Evolutionary conservation across 2,797 vertebrate species (phyloP), one percentile per base, ranked within the genome.

Genomic region (Denticeps clupeoides): DNA sequence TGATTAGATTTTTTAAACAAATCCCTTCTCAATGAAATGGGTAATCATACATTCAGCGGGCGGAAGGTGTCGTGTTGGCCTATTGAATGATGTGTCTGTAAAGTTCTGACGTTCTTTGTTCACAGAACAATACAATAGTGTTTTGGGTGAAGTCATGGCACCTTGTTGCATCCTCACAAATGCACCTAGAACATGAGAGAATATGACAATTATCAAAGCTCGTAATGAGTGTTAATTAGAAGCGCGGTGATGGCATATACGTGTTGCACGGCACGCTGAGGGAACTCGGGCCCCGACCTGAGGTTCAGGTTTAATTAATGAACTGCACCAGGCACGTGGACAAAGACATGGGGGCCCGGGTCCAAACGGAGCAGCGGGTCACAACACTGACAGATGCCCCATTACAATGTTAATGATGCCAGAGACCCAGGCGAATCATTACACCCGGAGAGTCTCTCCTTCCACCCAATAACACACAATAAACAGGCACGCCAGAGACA

Each of bases 331-430:
- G 54, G 45, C 60, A 31, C 49, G 16, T 63, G 55, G 59, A 60
- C 51, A 56, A 40, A 31, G 49, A 62, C 60, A 44, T n/a, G 4
- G 59, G n/a, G 54, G 62, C 54, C 59, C 58, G 49, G 50, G 63
- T 55, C 63, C 60, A 59, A 64, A 53, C 55, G 50, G 63, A 73
- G n/a, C 72, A 69, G 65, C 67, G 70, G 82, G 78, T 80, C 75
- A 62, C 65, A 68, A 63, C 77, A 69, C 77, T 70, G 78, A 82
- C 82, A 85, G 81, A 81, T 81, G 82, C 76, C 69, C 80, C 66
- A 82, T 85, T 83, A 82, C 74, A 43, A 83, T 80, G 82, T 82
- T 84, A 86, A 83, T 82, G 78, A 82, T 74, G 41, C 45, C 55
- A 52, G 69, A 73, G 55, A 48, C 68, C 55, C 32, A 23, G 70